These are phyloP conservation scores for Epinotia brunnichana DNA, from an alignment of 2,888 invertebrate species.

Conservation along the genomic window DNA sequence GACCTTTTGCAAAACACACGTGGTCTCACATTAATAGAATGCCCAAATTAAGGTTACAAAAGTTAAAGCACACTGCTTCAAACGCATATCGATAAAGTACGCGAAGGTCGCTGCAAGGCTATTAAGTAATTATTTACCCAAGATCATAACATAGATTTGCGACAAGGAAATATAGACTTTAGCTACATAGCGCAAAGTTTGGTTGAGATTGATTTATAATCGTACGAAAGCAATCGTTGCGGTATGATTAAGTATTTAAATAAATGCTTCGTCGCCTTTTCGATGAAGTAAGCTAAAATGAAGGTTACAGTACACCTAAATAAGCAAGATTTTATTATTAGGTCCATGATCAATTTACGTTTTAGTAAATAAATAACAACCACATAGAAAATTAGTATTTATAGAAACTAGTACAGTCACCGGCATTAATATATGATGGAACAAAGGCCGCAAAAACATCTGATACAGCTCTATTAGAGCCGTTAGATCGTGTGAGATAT, in stretches of 20 bases:
- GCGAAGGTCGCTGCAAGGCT: constrained; percentile 35
- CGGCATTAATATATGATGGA: too few relatives aligned
- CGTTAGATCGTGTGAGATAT: too few relatives aligned
- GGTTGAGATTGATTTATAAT: not conserved
- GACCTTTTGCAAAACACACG: constrained; percentile 42
- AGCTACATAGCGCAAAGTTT: not conserved
- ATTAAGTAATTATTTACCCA: constrained; percentile 1
- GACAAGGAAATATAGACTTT: not conserved
- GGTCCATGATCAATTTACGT: too few relatives aligned
- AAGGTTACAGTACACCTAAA: not conserved
- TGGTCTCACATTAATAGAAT: constrained; percentile 32
- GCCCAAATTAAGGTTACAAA: constrained; percentile 28
- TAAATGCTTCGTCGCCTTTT: constrained; percentile 17
- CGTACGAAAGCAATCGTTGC: constrained; percentile 22
- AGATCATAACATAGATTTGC: not conserved
- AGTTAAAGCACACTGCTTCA: constrained; percentile 5
- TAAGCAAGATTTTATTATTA: not conserved
- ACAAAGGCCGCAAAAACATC: too few relatives aligned
- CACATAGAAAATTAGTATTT: too few relatives aligned
- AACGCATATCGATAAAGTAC: constrained; percentile 28
- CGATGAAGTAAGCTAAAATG: not conserved
- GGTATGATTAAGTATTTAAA: constrained; percentile 24
- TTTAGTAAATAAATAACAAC: too few relatives aligned
- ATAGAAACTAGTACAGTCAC: not conserved
- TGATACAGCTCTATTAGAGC: too few relatives aligned